Evolutionary conservation across 2,888 invertebrate genomes (phyloP).

Genomic region (Sarcophaga caerulescens): DNA sequence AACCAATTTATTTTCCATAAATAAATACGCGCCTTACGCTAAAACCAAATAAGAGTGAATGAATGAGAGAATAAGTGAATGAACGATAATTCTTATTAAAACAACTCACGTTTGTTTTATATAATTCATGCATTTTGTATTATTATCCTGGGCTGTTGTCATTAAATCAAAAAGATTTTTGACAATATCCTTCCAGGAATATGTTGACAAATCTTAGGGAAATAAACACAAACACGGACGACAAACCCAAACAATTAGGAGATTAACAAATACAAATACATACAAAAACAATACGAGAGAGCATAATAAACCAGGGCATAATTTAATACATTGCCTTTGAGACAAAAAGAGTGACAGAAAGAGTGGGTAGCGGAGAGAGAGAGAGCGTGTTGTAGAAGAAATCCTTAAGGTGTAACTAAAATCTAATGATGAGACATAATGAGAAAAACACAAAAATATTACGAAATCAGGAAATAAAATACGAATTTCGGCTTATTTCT

Average conservation of each 20-base stretch:
- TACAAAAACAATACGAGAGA: not conserved
- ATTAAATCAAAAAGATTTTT: constrained; percentile 46
- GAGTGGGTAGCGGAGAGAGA: not conserved
- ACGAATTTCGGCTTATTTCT: not conserved
- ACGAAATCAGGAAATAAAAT: constrained; percentile 21
- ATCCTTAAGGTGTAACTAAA: constrained; percentile 65
- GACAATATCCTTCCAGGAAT: constrained; percentile 38
- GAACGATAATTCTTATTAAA: constrained; percentile 20
- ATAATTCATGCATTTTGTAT: constrained; percentile 45
- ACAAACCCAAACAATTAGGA: constrained; percentile 50
- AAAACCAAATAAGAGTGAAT: no score
- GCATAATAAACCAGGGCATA: constrained; percentile 42
- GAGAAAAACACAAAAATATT: constrained; percentile 42
- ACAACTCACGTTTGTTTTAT: constrained; percentile 50
- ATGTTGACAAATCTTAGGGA: constrained; percentile 38
- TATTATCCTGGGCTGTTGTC: not conserved
- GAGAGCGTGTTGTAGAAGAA: not conserved
- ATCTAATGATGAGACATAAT: constrained; percentile 51
- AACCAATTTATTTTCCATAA: no score
- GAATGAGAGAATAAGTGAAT: not conserved
- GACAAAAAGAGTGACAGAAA: no score
- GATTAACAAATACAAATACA: constrained; percentile 54
- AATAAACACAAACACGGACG: not conserved
- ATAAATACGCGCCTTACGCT: no score
- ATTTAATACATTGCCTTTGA: not conserved